Conservation (phyloP, 2,888 invertebrate species). For the Linnaemya tessellans region DNA sequence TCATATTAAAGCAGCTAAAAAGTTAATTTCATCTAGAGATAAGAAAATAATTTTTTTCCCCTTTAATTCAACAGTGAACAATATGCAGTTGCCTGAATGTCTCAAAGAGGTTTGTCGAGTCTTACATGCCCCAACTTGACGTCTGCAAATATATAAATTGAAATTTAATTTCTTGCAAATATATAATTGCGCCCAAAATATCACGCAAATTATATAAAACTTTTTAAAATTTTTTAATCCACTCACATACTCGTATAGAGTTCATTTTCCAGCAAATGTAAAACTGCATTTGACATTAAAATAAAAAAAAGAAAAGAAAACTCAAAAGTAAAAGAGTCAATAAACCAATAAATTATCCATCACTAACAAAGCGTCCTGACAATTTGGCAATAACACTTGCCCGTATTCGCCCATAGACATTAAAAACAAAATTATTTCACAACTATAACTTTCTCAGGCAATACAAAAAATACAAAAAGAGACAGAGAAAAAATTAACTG, state of each 20-base stretch:
- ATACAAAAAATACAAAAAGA: background rate
- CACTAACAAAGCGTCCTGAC: slow-evolving; percentile 60
- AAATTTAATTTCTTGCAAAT: too few species aligned
- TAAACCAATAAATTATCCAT: slow-evolving; percentile 66
- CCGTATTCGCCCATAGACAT: slow-evolving; percentile 39
- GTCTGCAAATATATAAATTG: too few species aligned
- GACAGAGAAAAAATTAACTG: slow-evolving; percentile 53
- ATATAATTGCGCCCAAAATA: too few species aligned
- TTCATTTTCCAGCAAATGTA: slow-evolving; percentile 11
- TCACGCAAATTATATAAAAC: background rate
- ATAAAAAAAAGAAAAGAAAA: background rate
- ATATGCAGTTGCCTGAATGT: too few species aligned
- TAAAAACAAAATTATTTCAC: slow-evolving; percentile 43
- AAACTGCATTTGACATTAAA: slow-evolving; percentile 52
- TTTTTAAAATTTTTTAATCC: background rate
- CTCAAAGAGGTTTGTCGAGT: too few species aligned
- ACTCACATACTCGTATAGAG: too few species aligned
- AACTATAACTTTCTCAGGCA: slow-evolving; percentile 37
- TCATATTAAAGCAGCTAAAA: background rate
- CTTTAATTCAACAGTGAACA: background rate
- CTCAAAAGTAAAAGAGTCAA: slow-evolving; percentile 50
- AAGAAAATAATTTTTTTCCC: background rate
- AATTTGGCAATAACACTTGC: slow-evolving; percentile 69
- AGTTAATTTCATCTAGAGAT: background rate
- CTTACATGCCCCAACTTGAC: too few species aligned